Evolutionary conservation across 2,888 invertebrate species (phyloP).

Genomic region (Drosophila heteroneura): DNA sequence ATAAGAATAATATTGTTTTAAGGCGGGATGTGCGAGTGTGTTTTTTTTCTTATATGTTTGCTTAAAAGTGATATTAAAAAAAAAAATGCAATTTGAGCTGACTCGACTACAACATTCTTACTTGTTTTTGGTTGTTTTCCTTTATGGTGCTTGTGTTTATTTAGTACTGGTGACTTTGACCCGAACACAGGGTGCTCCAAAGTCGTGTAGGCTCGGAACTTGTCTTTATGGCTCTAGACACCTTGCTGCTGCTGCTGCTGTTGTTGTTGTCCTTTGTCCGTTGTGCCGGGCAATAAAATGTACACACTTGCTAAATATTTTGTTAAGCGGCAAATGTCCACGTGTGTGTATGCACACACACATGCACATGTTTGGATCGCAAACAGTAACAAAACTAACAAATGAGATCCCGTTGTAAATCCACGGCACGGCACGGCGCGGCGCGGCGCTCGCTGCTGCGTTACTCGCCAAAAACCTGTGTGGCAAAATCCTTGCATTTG

Average conservation of each 20-base stretch:
- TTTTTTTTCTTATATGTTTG: neutral
- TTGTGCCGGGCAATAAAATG: constrained; percentile 55
- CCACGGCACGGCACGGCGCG: constrained; percentile 15
- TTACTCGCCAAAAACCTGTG: constrained; percentile 34
- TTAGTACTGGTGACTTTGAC: neutral
- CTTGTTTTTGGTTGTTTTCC: neutral
- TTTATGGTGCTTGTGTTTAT: no score
- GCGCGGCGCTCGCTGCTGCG: neutral
- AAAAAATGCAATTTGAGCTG: neutral
- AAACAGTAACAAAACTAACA: constrained; percentile 75
- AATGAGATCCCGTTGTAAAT: constrained; percentile 74
- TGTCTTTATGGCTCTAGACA: constrained; percentile 8
- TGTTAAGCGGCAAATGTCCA: constrained; percentile 69
- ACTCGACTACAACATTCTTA: neutral
- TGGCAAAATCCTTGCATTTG: constrained; percentile 75
- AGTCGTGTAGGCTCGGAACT: neutral
- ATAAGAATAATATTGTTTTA: neutral
- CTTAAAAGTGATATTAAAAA: neutral
- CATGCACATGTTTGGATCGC: constrained; percentile 52
- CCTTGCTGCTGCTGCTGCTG: constrained; percentile 9
- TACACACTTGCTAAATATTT: constrained; percentile 74
- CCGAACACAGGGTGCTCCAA: neutral
- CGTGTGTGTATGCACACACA: constrained; percentile 14
- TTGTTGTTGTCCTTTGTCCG: constrained; percentile 11
- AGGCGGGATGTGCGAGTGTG: neutral